Percentiles rank a stretch among this genome's conserved stretches.
Conservation (phyloP, 1,140 invertebrate species). For the Lordiphosa stackelbergi region DNA sequence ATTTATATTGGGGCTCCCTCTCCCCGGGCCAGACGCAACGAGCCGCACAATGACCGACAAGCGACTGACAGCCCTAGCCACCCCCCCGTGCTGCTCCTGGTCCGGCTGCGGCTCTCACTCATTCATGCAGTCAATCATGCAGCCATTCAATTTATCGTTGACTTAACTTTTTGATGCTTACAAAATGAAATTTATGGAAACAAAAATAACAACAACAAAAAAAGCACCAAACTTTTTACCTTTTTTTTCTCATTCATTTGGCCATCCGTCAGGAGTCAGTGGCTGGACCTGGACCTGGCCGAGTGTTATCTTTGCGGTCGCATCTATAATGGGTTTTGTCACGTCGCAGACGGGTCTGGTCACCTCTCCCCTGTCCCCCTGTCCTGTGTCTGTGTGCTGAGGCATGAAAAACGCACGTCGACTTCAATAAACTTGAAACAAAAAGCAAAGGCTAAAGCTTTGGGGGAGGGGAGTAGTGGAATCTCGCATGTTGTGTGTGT, state of each 20-base stretch:
- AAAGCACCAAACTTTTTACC: conserved; percentile 1
- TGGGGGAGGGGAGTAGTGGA: background rate
- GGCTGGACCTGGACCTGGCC: conserved; percentile 4
- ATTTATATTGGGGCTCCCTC: conserved; percentile 45
- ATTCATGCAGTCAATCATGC: conserved; percentile 61
- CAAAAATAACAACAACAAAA: conserved; percentile 3
- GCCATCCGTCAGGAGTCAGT: conserved; percentile 35
- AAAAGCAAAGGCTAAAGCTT: conserved; percentile 5
- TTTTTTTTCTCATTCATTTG: conserved; percentile 16
- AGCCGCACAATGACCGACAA: conserved; percentile 58
- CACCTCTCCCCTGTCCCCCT: background rate
- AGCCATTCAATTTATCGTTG: conserved; percentile 72
- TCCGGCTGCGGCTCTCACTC: conserved; percentile 6
- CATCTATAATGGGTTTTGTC: conserved; percentile 75
- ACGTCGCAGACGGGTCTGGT: conserved; percentile 68
- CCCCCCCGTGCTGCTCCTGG: background rate
- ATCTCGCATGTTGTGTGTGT: conserved; percentile 1
- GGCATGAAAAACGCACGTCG: conserved; percentile 65
- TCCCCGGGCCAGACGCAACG: conserved; percentile 38
- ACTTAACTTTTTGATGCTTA: conserved; percentile 72
- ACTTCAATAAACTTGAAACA: conserved; percentile 69
- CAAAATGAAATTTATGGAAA: conserved; percentile 72
- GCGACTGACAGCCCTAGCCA: conserved; percentile 32
- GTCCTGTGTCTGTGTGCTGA: conserved; percentile 30
- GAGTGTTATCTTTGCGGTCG: conserved; percentile 70